phyloP scores from a whole-genome alignment of 2,888 invertebrate species.

The Agrilus mali region DNA sequence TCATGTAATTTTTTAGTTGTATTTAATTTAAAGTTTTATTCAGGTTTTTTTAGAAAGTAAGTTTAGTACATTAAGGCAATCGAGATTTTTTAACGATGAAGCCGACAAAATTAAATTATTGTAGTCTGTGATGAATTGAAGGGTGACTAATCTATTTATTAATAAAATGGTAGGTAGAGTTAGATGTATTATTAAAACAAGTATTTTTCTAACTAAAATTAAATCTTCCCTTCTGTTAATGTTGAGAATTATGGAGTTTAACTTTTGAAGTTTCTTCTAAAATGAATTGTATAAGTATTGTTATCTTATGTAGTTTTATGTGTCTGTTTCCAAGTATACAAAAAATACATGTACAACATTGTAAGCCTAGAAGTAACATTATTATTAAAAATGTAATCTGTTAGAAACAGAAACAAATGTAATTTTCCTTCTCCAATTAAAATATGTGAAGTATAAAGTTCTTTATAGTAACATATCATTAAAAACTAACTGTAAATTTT shows the following conservation, averaged over 20 bases:
- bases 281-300: slow-evolving; percentile 26
- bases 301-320: slow-evolving; percentile 28
- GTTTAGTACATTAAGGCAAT: slow-evolving; percentile 10
- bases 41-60: slow-evolving; percentile 11
- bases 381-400: slow-evolving; percentile 29
- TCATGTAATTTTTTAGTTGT: slow-evolving; percentile 2
- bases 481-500: no score
- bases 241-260: slow-evolving; percentile 27
- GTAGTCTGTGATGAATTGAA: slow-evolving; percentile 36
- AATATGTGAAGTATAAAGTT: no score
- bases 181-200: slow-evolving; percentile 28
- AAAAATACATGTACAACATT: slow-evolving; percentile 30
- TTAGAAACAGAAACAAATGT: slow-evolving; percentile 17
- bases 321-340: slow-evolving; percentile 18
- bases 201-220: slow-evolving; percentile 29
- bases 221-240: slow-evolving; percentile 29
- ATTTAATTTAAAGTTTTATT: slow-evolving; percentile 11
- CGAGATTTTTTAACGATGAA: slow-evolving; percentile 13
- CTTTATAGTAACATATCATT: no score
- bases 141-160: slow-evolving; percentile 36
- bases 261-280: slow-evolving; percentile 23
- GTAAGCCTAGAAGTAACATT: slow-evolving; percentile 23
- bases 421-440: no score
- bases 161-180: slow-evolving; percentile 26
- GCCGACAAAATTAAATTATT: slow-evolving; percentile 26